Conservation (phyloP, 2,888 invertebrate species). For the Chrysina gloriosa region DNA sequence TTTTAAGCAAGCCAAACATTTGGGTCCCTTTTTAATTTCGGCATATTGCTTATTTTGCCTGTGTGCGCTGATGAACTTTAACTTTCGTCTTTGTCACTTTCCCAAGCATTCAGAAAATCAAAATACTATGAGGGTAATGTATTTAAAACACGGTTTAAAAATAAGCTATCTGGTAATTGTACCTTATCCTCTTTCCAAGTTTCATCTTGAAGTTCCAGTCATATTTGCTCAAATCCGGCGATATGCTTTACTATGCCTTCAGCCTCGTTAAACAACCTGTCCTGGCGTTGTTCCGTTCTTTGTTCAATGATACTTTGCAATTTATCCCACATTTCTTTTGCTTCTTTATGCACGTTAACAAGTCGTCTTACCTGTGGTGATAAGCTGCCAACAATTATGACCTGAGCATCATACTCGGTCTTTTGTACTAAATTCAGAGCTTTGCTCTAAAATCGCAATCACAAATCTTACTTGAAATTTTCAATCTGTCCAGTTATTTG, state of each 20-base stretch:
- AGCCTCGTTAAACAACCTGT: neutral
- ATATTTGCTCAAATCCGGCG: neutral
- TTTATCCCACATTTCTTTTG: too few relatives aligned
- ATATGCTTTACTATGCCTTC: neutral
- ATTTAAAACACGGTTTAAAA: neutral
- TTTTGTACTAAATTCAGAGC: slow-evolving; percentile 5
- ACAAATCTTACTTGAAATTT: slow-evolving; percentile 18
- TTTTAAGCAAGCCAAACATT: too few relatives aligned
- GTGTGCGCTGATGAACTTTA: too few relatives aligned
- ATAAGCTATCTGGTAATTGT: neutral
- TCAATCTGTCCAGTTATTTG: slow-evolving; percentile 10
- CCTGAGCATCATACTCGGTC: neutral
- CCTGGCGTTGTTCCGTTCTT: neutral
- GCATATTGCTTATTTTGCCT: too few relatives aligned
- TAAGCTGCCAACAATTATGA: neutral
- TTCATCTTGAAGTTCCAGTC: neutral
- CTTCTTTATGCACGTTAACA: too few relatives aligned
- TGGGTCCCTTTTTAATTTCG: too few relatives aligned
- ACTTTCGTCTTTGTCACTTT: too few relatives aligned
- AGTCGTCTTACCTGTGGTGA: too few relatives aligned
- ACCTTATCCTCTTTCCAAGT: neutral
- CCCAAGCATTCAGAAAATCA: neutral
- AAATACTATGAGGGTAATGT: neutral
- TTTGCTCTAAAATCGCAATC: neutral
- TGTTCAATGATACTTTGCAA: too few relatives aligned